Evolutionary conservation across 2,113 vertebrate genomes (phyloP).

Genomic region (Nannospalax galili): DNA sequence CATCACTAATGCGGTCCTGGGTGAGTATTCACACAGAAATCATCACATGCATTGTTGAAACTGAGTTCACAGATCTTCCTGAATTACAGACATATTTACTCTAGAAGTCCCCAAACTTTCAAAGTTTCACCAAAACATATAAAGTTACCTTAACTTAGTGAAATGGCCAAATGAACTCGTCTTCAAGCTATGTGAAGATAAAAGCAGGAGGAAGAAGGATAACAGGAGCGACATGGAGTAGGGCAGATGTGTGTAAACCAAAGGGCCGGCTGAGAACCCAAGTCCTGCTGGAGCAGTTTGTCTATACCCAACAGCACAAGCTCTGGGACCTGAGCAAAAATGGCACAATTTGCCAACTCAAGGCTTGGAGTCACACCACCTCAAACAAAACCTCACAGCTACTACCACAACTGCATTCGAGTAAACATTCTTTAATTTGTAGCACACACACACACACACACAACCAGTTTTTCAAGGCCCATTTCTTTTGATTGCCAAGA

Average conservation of each 20-base stretch:
- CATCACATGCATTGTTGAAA: accelerated
- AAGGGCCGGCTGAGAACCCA: no score
- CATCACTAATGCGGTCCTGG: neutral
- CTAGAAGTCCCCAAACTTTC: neutral
- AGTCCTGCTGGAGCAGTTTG: accelerated
- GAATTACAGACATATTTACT: neutral
- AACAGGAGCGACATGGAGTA: accelerated
- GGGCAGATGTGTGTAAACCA: neutral
- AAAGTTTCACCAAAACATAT: no score
- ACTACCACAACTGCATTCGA: accelerated
- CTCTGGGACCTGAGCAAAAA: accelerated
- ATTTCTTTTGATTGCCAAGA: neutral
- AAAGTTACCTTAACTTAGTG: neutral
- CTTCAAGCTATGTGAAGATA: neutral
- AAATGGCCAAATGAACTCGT: neutral
- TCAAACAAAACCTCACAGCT: neutral
- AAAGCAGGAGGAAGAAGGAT: neutral
- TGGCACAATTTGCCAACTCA: accelerated
- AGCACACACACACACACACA: neutral
- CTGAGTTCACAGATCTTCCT: accelerated
- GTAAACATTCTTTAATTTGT: accelerated
- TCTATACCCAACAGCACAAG: accelerated
- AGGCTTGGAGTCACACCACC: neutral
- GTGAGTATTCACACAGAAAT: no score
- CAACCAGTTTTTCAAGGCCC: accelerated